Evolutionary conservation across 2,888 invertebrate genomes (phyloP).

Genomic region (Cryptosula pallasiana): DNA sequence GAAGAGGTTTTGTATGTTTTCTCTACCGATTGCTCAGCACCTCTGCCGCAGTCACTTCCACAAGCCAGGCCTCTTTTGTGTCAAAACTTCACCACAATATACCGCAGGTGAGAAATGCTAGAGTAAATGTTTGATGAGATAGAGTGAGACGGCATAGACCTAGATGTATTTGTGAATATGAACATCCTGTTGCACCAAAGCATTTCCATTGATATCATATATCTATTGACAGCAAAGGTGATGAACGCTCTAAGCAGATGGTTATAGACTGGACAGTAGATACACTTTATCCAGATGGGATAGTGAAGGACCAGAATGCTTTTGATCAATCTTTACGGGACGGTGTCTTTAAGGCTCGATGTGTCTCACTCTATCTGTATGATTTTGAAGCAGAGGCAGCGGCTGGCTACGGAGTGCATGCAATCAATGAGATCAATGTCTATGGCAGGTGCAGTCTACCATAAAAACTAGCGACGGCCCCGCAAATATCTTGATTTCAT

Average conservation of each 20-base stretch:
- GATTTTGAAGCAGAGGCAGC: background rate
- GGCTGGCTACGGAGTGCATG: no score
- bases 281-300: background rate
- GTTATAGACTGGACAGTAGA: background rate
- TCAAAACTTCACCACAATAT: background rate
- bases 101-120: background rate
- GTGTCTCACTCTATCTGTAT: background rate
- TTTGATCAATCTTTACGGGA: background rate
- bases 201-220: no score
- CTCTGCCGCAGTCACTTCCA: background rate
- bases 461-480: no score
- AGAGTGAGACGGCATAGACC: no score
- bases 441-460: conserved; percentile 21
- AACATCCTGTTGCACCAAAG: no score
- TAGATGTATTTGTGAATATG: no score
- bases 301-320: background rate
- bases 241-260: no score
- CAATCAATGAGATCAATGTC: background rate
- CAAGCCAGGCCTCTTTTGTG: background rate
- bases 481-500: no score
- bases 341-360: background rate
- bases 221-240: no score
- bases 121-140: no score
- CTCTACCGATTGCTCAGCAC: background rate
- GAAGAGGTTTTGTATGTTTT: background rate